Evolutionary conservation across 2,797 vertebrate species (phyloP), one percentile per base, ranked within the genome.

Genomic region (Enteromius thamalakanensis): DNA sequence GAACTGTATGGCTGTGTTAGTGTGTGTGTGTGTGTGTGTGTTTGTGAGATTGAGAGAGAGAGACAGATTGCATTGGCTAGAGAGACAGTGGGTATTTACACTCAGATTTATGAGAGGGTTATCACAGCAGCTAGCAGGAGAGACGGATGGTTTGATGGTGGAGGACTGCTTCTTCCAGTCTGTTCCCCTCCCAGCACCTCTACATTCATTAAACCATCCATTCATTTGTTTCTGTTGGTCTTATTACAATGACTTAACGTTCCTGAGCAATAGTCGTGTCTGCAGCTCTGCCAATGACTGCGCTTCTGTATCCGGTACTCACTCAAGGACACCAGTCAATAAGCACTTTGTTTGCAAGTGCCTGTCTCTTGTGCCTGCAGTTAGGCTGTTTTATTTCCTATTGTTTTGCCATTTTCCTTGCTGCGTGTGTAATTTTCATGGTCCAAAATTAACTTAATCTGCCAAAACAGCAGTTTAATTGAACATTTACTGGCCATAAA

Each of bases 321-420:
- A 79, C 82, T 86, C 76, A 37, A 81, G 67, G 85, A 87, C 79
- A 7, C 82, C 76, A 84, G 89, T 93, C 90, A 87, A 90, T 90
- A 89, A 87, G 83, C 76, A 76, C 81, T 91, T 89, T 89, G 87
- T 91, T 90, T 87, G 83, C 71, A 64, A 81, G 60, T 64, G 23
- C 15, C 3, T 19, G 37, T 80, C 58, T 78, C 75, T 64, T 45
- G 29, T 79, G 71, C 21, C 60, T 79, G 37, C 68, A 19, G 77
- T 68, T 77, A 55, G 17, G 45, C 58, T 62, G 53, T 55, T 75
- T 83, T 60, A 68, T 76, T 23, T 32, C 64, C 37, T 14, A 76
- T 76, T 75, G 47, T 68, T 65, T 79, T 19, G 26, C 6, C 19
- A 1, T 67, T 83, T 80, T 83, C 12, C 58, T 45, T 32, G 49